A percentile compares a stretch with the other conserved stretches of the same genome.
These are phyloP conservation scores for Strigops habroptila DNA, from an alignment of 2,113 vertebrate species.

Conservation along the genomic window DNA sequence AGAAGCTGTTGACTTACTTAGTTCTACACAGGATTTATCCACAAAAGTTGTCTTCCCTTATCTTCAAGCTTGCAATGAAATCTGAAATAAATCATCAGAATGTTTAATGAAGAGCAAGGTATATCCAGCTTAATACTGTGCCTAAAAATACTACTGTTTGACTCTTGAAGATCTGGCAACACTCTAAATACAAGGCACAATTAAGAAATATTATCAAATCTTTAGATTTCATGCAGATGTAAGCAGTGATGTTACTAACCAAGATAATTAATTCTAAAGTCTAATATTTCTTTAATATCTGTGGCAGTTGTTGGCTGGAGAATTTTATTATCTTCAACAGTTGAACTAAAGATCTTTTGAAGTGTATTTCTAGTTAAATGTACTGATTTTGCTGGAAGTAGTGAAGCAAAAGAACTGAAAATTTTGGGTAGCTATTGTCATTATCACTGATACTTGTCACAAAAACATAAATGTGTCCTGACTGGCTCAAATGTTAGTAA, in stretches of 20 bases:
- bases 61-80: background rate
- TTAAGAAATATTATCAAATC: background rate
- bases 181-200: background rate
- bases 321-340: background rate
- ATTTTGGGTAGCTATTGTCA: background rate
- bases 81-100: background rate
- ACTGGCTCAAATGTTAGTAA: background rate
- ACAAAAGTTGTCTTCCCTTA: background rate
- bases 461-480: background rate
- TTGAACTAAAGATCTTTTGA: background rate
- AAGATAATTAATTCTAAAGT: background rate
- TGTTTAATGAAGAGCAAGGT: background rate
- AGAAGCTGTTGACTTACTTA: background rate
- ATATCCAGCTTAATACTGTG: background rate
- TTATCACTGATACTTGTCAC: background rate
- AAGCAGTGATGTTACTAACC: background rate
- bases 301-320: background rate
- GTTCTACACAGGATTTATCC: background rate
- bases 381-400: background rate
- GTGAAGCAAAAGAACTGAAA: background rate
- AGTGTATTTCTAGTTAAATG: background rate
- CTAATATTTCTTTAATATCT: background rate
- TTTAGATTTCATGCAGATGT: background rate
- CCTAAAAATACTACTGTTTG: background rate
- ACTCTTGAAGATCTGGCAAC: background rate